Conservation (phyloP, 1,140 invertebrate genomes). For the Ceratosolen solmsi region DNA sequence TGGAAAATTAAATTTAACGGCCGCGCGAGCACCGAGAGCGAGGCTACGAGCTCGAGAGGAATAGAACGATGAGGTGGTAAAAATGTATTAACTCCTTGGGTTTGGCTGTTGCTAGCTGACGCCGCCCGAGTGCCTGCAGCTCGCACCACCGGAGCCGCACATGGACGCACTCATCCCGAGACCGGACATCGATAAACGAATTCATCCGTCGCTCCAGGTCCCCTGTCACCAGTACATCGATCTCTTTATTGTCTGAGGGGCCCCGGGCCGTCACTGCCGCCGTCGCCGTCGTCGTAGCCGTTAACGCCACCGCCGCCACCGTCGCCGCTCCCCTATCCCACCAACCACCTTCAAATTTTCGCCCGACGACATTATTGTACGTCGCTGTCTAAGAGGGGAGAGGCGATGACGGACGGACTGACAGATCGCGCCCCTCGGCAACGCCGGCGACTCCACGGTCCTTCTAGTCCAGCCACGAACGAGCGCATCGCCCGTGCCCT, state of each 20-base stretch:
- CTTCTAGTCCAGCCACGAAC: slow-evolving; percentile 68
- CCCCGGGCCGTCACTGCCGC: not conserved
- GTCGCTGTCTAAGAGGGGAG: too few species aligned
- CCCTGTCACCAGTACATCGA: slow-evolving; percentile 77
- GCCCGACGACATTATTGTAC: too few species aligned
- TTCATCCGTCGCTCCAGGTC: slow-evolving; percentile 74
- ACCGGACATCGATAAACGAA: slow-evolving; percentile 76
- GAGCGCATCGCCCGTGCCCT: slow-evolving; percentile 53
- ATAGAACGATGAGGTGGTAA: not conserved
- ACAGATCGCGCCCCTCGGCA: not conserved
- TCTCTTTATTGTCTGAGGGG: slow-evolving; percentile 68
- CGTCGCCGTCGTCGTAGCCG: not conserved
- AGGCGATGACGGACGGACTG: too few species aligned
- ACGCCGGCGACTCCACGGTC: slow-evolving; percentile 50
- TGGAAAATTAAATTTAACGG: not conserved
- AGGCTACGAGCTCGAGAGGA: not conserved
- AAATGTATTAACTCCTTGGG: not conserved
- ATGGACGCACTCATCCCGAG: slow-evolving; percentile 75
- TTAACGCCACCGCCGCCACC: too few species aligned
- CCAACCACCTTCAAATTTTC: too few species aligned
- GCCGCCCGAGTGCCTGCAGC: slow-evolving; percentile 75
- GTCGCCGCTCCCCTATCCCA: too few species aligned
- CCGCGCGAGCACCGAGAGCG: not conserved
- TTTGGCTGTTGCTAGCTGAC: slow-evolving; percentile 63
- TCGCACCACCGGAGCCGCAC: slow-evolving; percentile 73